These are phyloP conservation scores for Lacanobia oleracea DNA, from an alignment of 2,888 invertebrate species.

Conservation along the genomic window DNA sequence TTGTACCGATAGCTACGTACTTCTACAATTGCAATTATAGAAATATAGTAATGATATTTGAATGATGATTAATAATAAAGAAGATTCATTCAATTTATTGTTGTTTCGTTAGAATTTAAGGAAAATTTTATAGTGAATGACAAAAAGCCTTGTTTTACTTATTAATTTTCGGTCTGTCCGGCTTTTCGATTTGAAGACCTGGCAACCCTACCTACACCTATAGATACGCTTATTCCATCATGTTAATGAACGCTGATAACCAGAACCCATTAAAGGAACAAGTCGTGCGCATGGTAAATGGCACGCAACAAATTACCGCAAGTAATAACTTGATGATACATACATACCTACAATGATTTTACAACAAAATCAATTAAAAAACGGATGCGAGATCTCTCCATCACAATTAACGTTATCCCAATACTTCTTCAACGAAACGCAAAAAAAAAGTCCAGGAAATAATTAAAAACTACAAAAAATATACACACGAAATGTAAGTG, in stretches of 20 bases:
- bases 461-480: constrained; percentile 65
- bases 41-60: no score
- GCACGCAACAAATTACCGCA: neutral
- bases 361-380: constrained; percentile 9
- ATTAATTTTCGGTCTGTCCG: no score
- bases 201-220: neutral
- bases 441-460: constrained; percentile 54
- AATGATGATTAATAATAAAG: no score
- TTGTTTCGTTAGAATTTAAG: no score
- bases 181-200: no score
- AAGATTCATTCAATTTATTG: no score
- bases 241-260: neutral
- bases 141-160: no score
- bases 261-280: neutral
- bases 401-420: constrained; percentile 17
- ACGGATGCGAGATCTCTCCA: neutral
- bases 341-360: no score
- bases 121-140: no score
- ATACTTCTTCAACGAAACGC: constrained; percentile 22
- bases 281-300: neutral
- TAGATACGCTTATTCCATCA: neutral
- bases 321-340: neutral
- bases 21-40: no score
- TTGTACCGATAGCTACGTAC: no score
- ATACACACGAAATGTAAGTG: constrained; percentile 65